phyloP scores from a whole-genome alignment of 1,140 invertebrate species.

The Maniola jurtina region DNA sequence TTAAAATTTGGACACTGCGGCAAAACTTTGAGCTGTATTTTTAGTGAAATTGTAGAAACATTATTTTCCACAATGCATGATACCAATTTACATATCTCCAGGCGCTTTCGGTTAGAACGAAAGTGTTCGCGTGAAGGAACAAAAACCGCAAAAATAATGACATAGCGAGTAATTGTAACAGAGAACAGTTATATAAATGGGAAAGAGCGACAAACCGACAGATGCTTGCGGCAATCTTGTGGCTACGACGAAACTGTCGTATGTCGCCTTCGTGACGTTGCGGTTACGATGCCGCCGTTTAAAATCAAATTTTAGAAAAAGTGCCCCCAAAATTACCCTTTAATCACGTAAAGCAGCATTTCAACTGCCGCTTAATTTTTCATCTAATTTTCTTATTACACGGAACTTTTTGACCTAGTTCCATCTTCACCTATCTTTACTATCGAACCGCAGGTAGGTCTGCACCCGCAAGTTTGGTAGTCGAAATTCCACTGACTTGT shows the following conservation, averaged over 20 bases:
- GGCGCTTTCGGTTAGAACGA: conserved; percentile 47
- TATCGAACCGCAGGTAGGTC: no score
- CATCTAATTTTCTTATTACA: conserved; percentile 1
- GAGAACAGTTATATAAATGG: conserved; percentile 61
- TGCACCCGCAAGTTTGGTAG: no score
- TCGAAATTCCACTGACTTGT: no score
- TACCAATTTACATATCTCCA: conserved; percentile 57
- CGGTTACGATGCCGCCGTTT: conserved; percentile 67
- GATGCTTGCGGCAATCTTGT: conserved; percentile 74
- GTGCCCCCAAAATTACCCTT: conserved; percentile 12
- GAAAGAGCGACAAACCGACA: conserved; percentile 73
- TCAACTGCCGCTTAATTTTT: background rate
- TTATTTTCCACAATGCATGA: background rate
- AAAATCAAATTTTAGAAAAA: conserved; percentile 46
- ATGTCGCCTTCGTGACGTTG: conserved; percentile 62
- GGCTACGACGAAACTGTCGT: conserved; percentile 49
- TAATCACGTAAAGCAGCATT: conserved; percentile 5
- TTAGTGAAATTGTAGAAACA: background rate
- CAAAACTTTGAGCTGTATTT: background rate
- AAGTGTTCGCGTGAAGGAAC: conserved; percentile 60
- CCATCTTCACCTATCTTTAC: no score
- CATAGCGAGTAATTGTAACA: conserved; percentile 64
- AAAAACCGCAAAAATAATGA: conserved; percentile 63
- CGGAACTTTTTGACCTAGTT: background rate
- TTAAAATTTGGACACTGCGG: no score